Conservation (phyloP, 2,888 invertebrate species). For the Minunthozetes semirufus region DNA sequence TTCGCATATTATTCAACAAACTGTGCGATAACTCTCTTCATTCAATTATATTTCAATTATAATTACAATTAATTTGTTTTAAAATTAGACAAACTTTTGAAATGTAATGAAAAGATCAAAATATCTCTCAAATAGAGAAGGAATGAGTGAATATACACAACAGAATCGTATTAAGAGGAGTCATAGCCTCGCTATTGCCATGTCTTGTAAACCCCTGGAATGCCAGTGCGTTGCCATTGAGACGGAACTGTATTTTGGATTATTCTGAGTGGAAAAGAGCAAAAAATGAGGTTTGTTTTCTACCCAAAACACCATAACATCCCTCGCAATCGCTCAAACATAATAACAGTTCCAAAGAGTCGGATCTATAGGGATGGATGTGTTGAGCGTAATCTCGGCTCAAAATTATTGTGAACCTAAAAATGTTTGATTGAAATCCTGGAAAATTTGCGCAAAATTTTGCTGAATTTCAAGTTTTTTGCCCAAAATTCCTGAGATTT, state of each 20-base stretch:
- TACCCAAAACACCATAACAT: background rate
- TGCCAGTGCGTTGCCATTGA: background rate
- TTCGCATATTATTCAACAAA: background rate
- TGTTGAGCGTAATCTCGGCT: too few relatives aligned
- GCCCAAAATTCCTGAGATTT: too few relatives aligned
- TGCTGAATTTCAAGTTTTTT: too few relatives aligned
- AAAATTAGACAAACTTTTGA: background rate
- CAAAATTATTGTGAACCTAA: too few relatives aligned
- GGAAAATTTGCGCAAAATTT: too few relatives aligned
- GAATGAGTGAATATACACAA: too few relatives aligned
- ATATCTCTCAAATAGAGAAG: too few relatives aligned
- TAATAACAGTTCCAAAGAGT: background rate
- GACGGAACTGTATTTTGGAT: slow-evolving; percentile 20
- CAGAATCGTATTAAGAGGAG: too few relatives aligned
- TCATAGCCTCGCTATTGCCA: too few relatives aligned
- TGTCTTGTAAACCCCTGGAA: too few relatives aligned
- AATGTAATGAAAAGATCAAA: too few relatives aligned
- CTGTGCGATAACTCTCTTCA: background rate
- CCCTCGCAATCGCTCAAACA: background rate
- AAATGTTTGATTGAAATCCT: too few relatives aligned
- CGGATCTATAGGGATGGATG: background rate
- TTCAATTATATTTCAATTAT: background rate
- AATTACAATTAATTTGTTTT: background rate
- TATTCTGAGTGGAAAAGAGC: background rate
- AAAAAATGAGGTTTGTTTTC: slow-evolving; percentile 6